These are phyloP conservation scores for Crambe crambe DNA, from an alignment of 37 sponge, comb jelly and placozoan genomes.

Conservation along the genomic window DNA sequence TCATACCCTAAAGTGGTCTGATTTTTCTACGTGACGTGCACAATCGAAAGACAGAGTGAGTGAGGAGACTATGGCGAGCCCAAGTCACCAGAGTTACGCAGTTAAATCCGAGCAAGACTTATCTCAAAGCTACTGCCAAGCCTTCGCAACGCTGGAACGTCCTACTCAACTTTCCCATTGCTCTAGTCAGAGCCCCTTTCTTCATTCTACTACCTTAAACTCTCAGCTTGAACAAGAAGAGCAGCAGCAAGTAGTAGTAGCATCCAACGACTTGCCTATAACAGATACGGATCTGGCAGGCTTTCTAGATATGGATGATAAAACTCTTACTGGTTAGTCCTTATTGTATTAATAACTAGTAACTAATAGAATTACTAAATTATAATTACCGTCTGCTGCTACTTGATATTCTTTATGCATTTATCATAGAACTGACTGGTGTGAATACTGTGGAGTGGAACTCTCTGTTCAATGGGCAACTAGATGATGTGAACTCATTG, in stretches of 20 bases:
- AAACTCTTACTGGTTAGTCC: constrained; percentile 26
- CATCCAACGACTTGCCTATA: constrained; percentile 6
- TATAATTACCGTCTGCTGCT: background rate
- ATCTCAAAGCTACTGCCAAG: background rate
- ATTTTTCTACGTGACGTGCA: no score
- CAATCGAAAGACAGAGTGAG: no score
- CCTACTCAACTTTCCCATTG: background rate
- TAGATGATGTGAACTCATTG: constrained; percentile 28
- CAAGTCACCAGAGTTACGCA: background rate
- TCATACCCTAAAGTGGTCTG: no score
- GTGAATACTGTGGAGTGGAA: constrained; percentile 27
- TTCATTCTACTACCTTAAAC: background rate
- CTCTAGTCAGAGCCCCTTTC: background rate
- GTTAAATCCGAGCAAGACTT: background rate
- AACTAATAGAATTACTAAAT: background rate
- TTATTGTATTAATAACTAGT: background rate
- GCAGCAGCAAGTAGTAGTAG: background rate
- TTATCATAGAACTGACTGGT: constrained; percentile 17
- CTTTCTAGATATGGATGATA: constrained; percentile 47
- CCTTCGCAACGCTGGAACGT: background rate
- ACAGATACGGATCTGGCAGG: constrained; percentile 42
- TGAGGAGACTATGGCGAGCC: background rate
- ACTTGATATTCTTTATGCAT: background rate
- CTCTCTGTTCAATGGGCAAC: constrained; percentile 47
- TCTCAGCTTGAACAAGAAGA: background rate